Percentiles rank a stretch among this genome's conserved stretches.
These are phyloP conservation scores for Spisula subtruncata DNA, from an alignment of 2,888 invertebrate genomes.

Conservation along the genomic window DNA sequence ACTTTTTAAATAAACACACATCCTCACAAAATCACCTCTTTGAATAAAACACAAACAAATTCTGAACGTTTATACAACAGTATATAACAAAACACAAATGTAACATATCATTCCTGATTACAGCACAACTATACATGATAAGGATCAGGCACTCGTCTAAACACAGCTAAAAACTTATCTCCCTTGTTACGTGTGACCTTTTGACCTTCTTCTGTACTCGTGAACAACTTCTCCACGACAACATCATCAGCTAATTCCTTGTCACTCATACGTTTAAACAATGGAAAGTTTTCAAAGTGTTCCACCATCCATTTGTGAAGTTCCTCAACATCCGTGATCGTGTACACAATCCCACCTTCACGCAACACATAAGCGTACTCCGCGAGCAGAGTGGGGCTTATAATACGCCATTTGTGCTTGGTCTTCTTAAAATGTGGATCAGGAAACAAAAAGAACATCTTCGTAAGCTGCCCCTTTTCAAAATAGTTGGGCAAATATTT, in stretches of 20 bases:
- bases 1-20: too few relatives aligned
- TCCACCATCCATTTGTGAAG: constrained; percentile 98
- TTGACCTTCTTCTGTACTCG: constrained; percentile 98
- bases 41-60: too few relatives aligned
- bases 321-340: constrained; percentile 99
- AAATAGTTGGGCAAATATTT: constrained; percentile 99
- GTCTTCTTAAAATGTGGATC: constrained; percentile 99
- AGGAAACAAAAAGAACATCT: constrained; percentile 99
- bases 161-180: constrained; percentile 97
- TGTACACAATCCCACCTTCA: constrained; percentile 96
- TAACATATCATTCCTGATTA: not conserved
- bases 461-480: constrained; percentile 96
- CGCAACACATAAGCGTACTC: constrained; percentile 98
- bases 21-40: too few relatives aligned
- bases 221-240: constrained; percentile 95
- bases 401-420: constrained; percentile 99
- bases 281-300: constrained; percentile 96
- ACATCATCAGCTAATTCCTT: constrained; percentile 93
- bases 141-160: constrained; percentile 89
- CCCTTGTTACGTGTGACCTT: constrained; percentile 98
- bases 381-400: constrained; percentile 96
- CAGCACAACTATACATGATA: not conserved
- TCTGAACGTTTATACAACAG: too few relatives aligned
- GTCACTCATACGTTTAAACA: constrained; percentile 93
- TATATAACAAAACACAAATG: not conserved